These are phyloP conservation scores for Drosophila anomalata DNA, from an alignment of 2,888 invertebrate species.

Conservation along the genomic window DNA sequence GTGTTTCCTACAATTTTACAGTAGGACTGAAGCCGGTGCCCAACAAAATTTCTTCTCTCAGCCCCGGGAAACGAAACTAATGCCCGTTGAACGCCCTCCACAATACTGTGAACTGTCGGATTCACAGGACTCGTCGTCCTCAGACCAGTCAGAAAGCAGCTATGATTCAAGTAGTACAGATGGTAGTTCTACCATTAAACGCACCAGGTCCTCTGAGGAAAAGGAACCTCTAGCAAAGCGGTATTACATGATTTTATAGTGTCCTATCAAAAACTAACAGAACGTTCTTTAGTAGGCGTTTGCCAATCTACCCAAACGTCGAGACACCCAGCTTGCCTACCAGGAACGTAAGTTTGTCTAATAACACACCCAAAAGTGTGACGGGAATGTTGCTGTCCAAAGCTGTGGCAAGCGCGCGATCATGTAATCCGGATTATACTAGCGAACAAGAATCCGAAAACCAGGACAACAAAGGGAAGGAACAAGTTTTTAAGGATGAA, in stretches of 20 bases:
- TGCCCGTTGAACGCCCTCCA: slow-evolving; percentile 43
- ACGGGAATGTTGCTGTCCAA: not conserved
- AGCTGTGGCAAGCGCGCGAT: not conserved
- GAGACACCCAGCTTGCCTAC: not conserved
- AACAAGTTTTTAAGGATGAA: too few species aligned
- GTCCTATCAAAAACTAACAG: not conserved
- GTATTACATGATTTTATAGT: slow-evolving; percentile 1
- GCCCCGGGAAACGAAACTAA: slow-evolving; percentile 10
- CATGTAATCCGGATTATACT: not conserved
- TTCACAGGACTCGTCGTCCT: slow-evolving; percentile 32
- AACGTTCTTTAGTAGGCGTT: not conserved
- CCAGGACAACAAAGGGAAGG: not conserved
- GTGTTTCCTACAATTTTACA: slow-evolving; percentile 52
- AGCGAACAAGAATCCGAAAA: not conserved
- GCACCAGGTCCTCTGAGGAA: not conserved
- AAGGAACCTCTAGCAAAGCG: slow-evolving; percentile 9
- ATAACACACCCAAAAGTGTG: not conserved
- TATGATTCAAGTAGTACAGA: slow-evolving; percentile 1
- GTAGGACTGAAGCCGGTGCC: slow-evolving; percentile 25
- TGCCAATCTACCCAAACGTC: not conserved
- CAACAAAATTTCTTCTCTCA: slow-evolving; percentile 36
- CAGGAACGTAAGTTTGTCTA: not conserved
- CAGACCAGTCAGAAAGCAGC: slow-evolving; percentile 15
- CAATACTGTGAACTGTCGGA: slow-evolving; percentile 35
- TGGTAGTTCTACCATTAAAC: not conserved